Evolutionary conservation across 2,113 vertebrate species (phyloP).

Genomic region (Psittacara wagleri): DNA sequence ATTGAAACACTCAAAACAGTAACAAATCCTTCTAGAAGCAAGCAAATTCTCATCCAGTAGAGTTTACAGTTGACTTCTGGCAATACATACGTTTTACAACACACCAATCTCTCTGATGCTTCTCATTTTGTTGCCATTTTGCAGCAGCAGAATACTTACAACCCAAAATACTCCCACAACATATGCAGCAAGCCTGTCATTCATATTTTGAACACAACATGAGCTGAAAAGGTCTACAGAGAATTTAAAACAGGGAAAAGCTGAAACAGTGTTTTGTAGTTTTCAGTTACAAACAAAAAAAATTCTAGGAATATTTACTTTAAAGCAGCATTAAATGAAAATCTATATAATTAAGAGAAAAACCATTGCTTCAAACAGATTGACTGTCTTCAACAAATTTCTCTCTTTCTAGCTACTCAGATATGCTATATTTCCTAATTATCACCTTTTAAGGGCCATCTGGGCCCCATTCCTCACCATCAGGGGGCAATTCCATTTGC

Average conservation of each 20-base stretch:
- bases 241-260: constrained; percentile 42
- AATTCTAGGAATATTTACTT: constrained; percentile 72
- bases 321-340: constrained; percentile 75
- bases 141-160: constrained; percentile 54
- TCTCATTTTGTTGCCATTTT: constrained; percentile 62
- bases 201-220: constrained; percentile 19
- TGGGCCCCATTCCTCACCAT: constrained; percentile 97
- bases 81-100: constrained; percentile 14
- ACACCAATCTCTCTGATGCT: background rate
- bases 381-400: constrained; percentile 85
- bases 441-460: constrained; percentile 99
- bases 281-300: constrained; percentile 66
- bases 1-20: constrained; percentile 31
- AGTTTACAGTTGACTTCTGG: constrained; percentile 59
- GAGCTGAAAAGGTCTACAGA: constrained; percentile 23
- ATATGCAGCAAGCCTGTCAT: constrained; percentile 49
- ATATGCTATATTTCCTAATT: constrained; percentile 99
- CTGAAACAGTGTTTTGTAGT: constrained; percentile 42
- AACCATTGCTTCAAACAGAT: constrained; percentile 82
- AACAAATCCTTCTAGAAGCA: constrained; percentile 18
- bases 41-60: constrained; percentile 41
- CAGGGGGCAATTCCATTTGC: constrained; percentile 99
- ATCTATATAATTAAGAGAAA: constrained; percentile 80
- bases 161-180: constrained; percentile 36
- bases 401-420: constrained; percentile 82